Evolutionary conservation across 2,797 vertebrate species (phyloP).

Genomic region (Darevskia mixta): DNA sequence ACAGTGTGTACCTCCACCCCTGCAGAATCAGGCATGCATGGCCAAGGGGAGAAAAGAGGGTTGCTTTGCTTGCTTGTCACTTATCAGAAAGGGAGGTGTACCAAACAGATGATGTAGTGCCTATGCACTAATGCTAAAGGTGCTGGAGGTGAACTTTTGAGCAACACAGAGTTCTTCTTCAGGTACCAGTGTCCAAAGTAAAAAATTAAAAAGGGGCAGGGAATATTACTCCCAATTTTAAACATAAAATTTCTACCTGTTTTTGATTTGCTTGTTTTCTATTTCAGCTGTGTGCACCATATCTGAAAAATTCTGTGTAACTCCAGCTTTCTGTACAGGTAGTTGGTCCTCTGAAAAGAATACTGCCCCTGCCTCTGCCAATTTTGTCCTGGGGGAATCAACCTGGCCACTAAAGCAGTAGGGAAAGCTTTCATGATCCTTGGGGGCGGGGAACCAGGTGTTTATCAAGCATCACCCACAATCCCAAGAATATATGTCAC

Average conservation of each 20-base stretch:
- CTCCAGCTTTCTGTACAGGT: not conserved
- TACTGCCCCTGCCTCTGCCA: not conserved
- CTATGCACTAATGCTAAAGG: not conserved
- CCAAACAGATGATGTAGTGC: not conserved
- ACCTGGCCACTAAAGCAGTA: constrained; percentile 23
- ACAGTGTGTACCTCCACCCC: not conserved
- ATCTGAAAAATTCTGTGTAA: not conserved
- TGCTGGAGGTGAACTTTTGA: not conserved
- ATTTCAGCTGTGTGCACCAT: not conserved
- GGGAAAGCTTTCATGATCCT: constrained; percentile 63
- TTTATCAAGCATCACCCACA: not conserved
- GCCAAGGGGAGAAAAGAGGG: not conserved
- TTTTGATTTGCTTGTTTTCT: not conserved
- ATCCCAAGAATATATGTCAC: constrained; percentile 58
- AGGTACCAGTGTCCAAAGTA: not conserved
- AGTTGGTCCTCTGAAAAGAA: not conserved
- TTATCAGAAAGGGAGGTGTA: not conserved
- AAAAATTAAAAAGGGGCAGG: not conserved
- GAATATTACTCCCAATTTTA: not conserved
- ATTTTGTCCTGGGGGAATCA: too few relatives aligned
- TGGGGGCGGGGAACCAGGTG: not conserved
- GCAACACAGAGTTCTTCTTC: not conserved
- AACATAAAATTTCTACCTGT: not conserved
- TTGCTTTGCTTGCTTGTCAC: not conserved
- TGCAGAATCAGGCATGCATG: not conserved